These are phyloP conservation scores for Lerista edwardsae DNA, from an alignment of 2,797 vertebrate species.

Conservation along the genomic window DNA sequence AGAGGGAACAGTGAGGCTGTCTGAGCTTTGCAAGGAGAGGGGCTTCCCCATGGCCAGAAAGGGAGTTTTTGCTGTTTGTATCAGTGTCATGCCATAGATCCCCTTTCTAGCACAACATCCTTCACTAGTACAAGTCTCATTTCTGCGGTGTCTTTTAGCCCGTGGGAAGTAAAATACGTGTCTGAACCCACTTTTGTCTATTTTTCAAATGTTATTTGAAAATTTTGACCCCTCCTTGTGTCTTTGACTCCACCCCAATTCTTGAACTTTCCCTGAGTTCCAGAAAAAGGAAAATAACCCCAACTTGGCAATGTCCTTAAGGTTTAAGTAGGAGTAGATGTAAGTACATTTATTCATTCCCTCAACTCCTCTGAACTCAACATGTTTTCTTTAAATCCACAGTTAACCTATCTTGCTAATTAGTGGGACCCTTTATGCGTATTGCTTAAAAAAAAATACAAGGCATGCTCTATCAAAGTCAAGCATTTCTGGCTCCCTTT, in stretches of 20 bases:
- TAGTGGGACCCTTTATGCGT: not conserved
- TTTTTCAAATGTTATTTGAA: not conserved
- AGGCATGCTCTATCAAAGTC: not conserved
- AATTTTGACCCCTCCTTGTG: not conserved
- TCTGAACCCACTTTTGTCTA: not conserved
- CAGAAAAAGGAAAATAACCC: not conserved
- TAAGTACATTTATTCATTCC: slow-evolving; percentile 1
- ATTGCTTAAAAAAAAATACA: not conserved
- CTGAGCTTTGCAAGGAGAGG: slow-evolving; percentile 62
- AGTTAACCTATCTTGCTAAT: not conserved
- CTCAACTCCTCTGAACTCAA: slow-evolving; percentile 10
- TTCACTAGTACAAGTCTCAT: not conserved
- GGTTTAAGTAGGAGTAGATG: not conserved
- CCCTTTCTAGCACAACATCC: not conserved
- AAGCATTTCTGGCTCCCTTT: not conserved
- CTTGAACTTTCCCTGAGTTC: not conserved
- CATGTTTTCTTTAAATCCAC: not conserved
- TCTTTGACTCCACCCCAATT: not conserved
- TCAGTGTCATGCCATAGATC: not conserved
- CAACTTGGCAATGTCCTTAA: not conserved
- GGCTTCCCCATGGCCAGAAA: too few relatives aligned
- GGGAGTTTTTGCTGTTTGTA: too few relatives aligned
- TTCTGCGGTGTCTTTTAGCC: not conserved
- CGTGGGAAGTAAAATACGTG: not conserved
- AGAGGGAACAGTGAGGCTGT: slow-evolving; percentile 43